Evolutionary conservation across 1,140 invertebrate genomes (phyloP).

Genomic region (Ooceraea biroi): DNA sequence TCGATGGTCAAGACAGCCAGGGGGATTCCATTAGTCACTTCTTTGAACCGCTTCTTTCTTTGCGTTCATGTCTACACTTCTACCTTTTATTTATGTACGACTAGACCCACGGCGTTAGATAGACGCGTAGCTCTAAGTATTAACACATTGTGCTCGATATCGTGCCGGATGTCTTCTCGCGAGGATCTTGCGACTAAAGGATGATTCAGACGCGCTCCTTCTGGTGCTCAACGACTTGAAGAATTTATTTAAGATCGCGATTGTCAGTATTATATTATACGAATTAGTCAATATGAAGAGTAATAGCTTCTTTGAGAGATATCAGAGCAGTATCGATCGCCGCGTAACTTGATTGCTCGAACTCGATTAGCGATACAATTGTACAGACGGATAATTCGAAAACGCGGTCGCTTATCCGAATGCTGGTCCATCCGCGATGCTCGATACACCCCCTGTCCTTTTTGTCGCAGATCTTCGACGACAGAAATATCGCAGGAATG

Average conservation of each 20-base stretch:
- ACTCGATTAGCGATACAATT: conserved; percentile 13
- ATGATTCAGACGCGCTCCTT: background rate
- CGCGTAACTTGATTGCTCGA: conserved; percentile 5
- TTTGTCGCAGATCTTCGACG: conserved; percentile 43
- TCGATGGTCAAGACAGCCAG: conserved; percentile 33
- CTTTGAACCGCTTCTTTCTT: conserved; percentile 67
- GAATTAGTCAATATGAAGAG: conserved; percentile 18
- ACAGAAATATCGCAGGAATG: conserved; percentile 50
- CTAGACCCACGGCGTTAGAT: conserved; percentile 52
- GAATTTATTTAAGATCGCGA: conserved; percentile 2
- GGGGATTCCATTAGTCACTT: conserved; percentile 59
- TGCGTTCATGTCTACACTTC: conserved; percentile 57
- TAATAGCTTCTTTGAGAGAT: background rate
- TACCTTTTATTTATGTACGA: conserved; percentile 70
- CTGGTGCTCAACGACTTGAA: conserved; percentile 1
- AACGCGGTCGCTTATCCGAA: background rate
- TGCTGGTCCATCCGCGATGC: background rate
- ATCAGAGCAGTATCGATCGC: conserved; percentile 2
- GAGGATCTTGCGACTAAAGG: conserved; percentile 52
- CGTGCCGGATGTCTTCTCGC: background rate
- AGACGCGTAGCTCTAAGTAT: conserved; percentile 68
- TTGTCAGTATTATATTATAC: conserved; percentile 39
- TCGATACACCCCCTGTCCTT: conserved; percentile 1
- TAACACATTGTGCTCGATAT: conserved; percentile 54
- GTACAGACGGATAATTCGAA: conserved; percentile 3